A percentile compares a stretch with the other conserved stretches of the same genome.
phyloP scores from a whole-genome alignment of 1,140 invertebrate species.

The Heliothis subflexa region DNA sequence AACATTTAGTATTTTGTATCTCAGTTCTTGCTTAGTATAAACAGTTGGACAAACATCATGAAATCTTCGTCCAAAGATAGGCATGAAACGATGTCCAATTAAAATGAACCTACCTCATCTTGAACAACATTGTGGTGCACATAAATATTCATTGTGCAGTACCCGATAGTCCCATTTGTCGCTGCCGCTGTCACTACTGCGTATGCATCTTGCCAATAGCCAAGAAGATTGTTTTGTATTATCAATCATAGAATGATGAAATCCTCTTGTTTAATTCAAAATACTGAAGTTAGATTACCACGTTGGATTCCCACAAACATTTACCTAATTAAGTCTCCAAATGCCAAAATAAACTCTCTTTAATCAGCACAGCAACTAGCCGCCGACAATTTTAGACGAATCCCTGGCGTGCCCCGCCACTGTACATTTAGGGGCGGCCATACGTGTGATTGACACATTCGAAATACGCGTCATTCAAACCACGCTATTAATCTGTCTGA shows the following conservation, averaged over 20 bases:
- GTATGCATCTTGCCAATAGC: conserved; percentile 66
- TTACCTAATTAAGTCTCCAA: conserved; percentile 16
- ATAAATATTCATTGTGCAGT: conserved; percentile 77
- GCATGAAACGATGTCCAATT: conserved; percentile 22
- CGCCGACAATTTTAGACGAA: conserved; percentile 21
- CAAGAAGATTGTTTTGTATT: conserved; percentile 76
- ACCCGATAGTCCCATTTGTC: conserved; percentile 74
- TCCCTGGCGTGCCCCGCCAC: conserved; percentile 22
- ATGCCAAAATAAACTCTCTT: conserved; percentile 17
- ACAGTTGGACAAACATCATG: neutral
- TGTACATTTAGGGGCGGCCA: conserved; percentile 68
- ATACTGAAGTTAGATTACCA: too few relatives aligned
- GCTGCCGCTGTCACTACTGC: conserved; percentile 64
- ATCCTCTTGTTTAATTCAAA: conserved; percentile 40
- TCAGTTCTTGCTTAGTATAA: too few relatives aligned
- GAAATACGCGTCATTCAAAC: conserved; percentile 68
- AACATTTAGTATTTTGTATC: too few relatives aligned
- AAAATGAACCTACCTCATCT: conserved; percentile 59
- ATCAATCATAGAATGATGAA: conserved; percentile 70
- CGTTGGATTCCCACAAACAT: neutral
- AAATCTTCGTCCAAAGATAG: neutral
- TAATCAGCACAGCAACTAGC: conserved; percentile 4
- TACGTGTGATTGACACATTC: conserved; percentile 73
- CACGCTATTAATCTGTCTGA: conserved; percentile 62
- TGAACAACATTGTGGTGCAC: conserved; percentile 64